Evolutionary conservation across 1,140 invertebrate genomes (phyloP), one percentile per base, ranked within the genome.

Genomic region (Drosophila equinoxialis): DNA sequence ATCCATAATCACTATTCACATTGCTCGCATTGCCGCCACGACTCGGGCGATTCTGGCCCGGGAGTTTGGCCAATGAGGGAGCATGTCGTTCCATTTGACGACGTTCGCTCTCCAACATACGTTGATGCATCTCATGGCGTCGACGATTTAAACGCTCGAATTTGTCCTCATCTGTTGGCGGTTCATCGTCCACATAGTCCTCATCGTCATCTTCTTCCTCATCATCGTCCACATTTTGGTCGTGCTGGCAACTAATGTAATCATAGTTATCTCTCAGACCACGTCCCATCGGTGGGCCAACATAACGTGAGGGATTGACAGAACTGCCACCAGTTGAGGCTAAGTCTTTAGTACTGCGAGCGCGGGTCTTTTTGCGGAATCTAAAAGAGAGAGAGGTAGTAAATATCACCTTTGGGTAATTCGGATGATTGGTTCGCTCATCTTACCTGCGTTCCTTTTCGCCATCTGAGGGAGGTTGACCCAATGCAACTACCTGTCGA

Each of bases 391-490:
- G n/a, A 13, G 5, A 10, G 3, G 2, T 13, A 39, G 37, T 6
- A n/a, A 11, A 39, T 13, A 3, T 39, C 2, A 39, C 3, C n/a
- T 41, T 4, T 4, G n/a, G 2, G 0, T 23, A 6, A 3, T 11
- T 0, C 5, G 42, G 6, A 17, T 14, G 17, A 4, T 1, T 5
- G 10, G 2, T 6, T 48, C 33, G 6, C 0, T 35, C 6, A 4
- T 17, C 65, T 37, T 60, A 92, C 90, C 91, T 81, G 71, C 90
- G 51, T 70, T 92, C 91, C 68, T 92, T 92, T 68, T 92, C 92
- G 13, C 86, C 91, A 83, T 92, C 91, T 0, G 91, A 93, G 23
- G 92, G 93, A 59, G 92, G 93, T 71, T 87, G 91, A 55, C 71
- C 79, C 59, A 89, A 66, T 2, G 65, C 90, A 10, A 74, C 77